Evolutionary conservation across 2,113 vertebrate genomes (phyloP).

Genomic region (Aptenodytes forsteri): DNA sequence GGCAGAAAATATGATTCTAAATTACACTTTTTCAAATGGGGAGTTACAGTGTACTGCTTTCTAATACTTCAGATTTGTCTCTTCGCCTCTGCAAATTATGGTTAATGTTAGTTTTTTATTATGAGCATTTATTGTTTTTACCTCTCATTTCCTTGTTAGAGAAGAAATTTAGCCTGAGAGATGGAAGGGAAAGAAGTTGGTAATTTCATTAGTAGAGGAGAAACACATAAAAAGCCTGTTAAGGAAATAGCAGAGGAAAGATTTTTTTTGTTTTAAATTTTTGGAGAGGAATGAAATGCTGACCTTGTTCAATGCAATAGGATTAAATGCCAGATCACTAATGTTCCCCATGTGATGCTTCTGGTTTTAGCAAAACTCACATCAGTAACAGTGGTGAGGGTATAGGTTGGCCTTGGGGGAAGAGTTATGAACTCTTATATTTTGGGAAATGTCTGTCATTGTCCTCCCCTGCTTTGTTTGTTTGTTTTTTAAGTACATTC

Average conservation of each 20-base stretch:
- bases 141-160: neutral
- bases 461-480: neutral
- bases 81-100: neutral
- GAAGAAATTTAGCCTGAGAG: neutral
- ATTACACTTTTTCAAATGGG: neutral
- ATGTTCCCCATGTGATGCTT: neutral
- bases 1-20: neutral
- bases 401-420: neutral
- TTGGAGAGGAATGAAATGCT: neutral
- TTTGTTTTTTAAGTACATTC: slow-evolving; percentile 46
- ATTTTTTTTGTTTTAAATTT: neutral
- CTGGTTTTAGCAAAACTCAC: slow-evolving; percentile 11
- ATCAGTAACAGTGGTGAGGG: neutral
- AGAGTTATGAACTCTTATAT: neutral
- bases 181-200: neutral
- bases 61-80: neutral
- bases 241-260: neutral
- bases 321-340: slow-evolving; percentile 11
- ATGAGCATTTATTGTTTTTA: neutral
- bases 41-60: neutral
- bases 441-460: slow-evolving; percentile 2
- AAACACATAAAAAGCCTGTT: neutral
- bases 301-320: neutral
- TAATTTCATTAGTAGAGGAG: neutral
- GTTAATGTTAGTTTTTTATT: neutral